phyloP scores from a whole-genome alignment of 2,888 invertebrate species.

The Drosophila mulleri region DNA sequence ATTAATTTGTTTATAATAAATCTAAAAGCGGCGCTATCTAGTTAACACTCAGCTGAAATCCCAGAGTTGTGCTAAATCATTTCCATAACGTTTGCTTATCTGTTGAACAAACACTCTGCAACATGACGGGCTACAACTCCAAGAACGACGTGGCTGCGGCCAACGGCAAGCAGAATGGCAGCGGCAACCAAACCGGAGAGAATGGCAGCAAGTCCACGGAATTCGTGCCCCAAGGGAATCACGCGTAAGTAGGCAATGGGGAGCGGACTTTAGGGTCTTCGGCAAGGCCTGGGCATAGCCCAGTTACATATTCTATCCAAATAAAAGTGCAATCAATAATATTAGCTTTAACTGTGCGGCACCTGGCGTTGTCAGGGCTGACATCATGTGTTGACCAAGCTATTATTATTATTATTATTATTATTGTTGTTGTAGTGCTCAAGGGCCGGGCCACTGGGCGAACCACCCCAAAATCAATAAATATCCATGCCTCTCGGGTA shows the following conservation, averaged over 20 bases:
- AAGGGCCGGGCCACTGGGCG: not conserved
- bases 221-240: constrained; percentile 57
- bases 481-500: constrained; percentile 10
- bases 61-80: not conserved
- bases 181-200: constrained; percentile 17
- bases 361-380: not conserved
- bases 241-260: constrained; percentile 56
- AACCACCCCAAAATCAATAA: constrained; percentile 14
- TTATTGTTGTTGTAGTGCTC: not conserved
- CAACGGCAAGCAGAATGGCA: constrained; percentile 48
- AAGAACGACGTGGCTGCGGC: constrained; percentile 56
- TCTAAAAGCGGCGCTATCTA: constrained; percentile 14
- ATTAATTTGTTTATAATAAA: constrained; percentile 39
- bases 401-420: not conserved
- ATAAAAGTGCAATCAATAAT: constrained; percentile 38
- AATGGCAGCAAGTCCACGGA: constrained; percentile 39
- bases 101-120: not conserved
- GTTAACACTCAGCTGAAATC: constrained; percentile 1
- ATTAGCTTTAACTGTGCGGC: not conserved
- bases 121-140: constrained; percentile 67
- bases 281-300: not conserved
- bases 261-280: not conserved
- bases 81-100: constrained; percentile 29
- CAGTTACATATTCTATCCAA: constrained; percentile 7
- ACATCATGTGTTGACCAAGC: constrained; percentile 1